These are phyloP conservation scores for Coptodon bakossiorum DNA, from an alignment of 2,113 vertebrate genomes.

Conservation along the genomic window DNA sequence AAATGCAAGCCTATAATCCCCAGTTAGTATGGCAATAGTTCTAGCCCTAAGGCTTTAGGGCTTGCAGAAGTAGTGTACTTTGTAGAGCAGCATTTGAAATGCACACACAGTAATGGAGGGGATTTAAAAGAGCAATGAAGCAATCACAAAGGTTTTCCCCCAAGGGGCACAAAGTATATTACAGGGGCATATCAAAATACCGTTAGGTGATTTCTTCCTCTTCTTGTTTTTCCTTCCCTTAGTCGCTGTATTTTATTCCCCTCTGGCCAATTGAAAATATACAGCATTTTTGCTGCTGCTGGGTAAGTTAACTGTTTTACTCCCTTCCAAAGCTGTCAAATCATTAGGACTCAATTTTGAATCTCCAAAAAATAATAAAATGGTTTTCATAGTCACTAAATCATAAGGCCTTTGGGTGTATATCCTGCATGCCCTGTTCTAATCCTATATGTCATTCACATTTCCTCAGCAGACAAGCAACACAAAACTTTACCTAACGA, in stretches of 20 bases:
- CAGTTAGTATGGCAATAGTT: slow-evolving; percentile 53
- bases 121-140: slow-evolving; percentile 58
- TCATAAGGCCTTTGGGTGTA: neutral
- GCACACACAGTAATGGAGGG: slow-evolving; percentile 57
- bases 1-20: slow-evolving; percentile 64
- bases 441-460: neutral
- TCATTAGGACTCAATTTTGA: slow-evolving; percentile 6
- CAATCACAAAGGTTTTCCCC: slow-evolving; percentile 48
- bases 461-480: neutral
- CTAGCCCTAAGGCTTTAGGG: slow-evolving; percentile 37
- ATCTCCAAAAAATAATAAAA: neutral
- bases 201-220: slow-evolving; percentile 14
- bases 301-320: neutral
- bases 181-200: slow-evolving; percentile 37
- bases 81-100: slow-evolving; percentile 52
- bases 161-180: slow-evolving; percentile 29
- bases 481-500: neutral
- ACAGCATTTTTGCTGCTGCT: neutral
- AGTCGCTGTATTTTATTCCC: neutral
- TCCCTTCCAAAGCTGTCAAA: neutral
- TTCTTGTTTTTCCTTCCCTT: slow-evolving; percentile 7
- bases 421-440: neutral
- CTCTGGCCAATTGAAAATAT: neutral
- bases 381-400: neutral
- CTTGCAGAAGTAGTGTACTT: slow-evolving; percentile 50